Conservation (phyloP, 1,140 invertebrate species). For the Teleopsis dalmanni region DNA sequence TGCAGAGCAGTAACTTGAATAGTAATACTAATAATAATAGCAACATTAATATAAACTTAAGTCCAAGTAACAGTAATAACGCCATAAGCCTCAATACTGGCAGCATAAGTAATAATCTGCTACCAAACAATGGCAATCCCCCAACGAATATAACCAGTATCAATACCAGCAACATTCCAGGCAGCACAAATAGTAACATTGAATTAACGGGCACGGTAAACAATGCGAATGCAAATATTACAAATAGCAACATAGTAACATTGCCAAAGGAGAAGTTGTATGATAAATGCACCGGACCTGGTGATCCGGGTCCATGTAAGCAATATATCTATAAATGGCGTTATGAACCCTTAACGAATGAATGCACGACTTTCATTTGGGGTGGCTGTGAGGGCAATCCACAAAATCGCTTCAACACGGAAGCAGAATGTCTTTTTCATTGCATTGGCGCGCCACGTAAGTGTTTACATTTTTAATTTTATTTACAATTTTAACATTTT, state of each 20-base stretch:
- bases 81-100: too few species aligned
- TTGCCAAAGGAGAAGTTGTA: constrained; percentile 32
- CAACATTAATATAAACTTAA: too few species aligned
- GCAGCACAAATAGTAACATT: not conserved
- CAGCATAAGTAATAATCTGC: too few species aligned
- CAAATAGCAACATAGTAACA: constrained; percentile 12
- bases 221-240: constrained; percentile 10
- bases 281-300: constrained; percentile 36
- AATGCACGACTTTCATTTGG: constrained; percentile 66
- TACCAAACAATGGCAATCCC: too few species aligned
- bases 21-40: too few species aligned
- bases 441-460: constrained; percentile 54
- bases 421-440: constrained; percentile 60
- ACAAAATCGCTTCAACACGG: constrained; percentile 67
- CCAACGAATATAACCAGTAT: too few species aligned
- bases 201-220: constrained; percentile 5
- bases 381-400: constrained; percentile 70
- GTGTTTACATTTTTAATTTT: constrained; percentile 11
- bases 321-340: constrained; percentile 63
- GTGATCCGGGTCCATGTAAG: constrained; percentile 56
- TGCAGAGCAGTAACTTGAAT: too few species aligned
- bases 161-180: too few species aligned
- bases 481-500: not conserved
- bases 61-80: too few species aligned
- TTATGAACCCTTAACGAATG: constrained; percentile 57